A percentile compares a stretch with the other conserved stretches of the same genome.
These are phyloP conservation scores for Chaetogeoica ovagalla DNA, from an alignment of 2,888 invertebrate species.

Conservation along the genomic window DNA sequence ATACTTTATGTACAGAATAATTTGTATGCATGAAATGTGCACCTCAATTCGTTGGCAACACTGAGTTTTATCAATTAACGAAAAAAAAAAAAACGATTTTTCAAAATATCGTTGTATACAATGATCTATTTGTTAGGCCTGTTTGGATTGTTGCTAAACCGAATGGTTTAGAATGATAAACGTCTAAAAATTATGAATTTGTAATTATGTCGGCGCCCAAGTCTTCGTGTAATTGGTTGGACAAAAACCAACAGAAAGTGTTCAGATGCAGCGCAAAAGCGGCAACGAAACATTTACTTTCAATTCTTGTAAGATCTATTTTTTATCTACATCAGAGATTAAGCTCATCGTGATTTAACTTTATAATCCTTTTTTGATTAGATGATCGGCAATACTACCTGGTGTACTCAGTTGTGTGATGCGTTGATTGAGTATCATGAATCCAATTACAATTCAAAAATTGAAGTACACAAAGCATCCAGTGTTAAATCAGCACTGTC, in stretches of 20 bases:
- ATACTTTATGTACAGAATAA: too few relatives aligned
- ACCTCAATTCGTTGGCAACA: too few relatives aligned
- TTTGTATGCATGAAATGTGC: too few relatives aligned
- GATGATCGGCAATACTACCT: slow-evolving; percentile 37
- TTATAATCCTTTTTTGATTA: not conserved
- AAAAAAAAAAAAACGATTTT: too few relatives aligned
- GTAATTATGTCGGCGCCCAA: not conserved
- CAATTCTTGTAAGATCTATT: slow-evolving; percentile 21
- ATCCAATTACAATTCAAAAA: slow-evolving; percentile 25
- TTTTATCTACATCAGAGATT: not conserved
- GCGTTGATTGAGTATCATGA: slow-evolving; percentile 39
- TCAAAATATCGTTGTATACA: too few relatives aligned
- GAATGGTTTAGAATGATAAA: not conserved
- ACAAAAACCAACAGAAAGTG: slow-evolving; percentile 28
- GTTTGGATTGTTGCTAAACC: too few relatives aligned
- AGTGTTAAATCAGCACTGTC: slow-evolving; percentile 34
- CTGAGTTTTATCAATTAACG: too few relatives aligned
- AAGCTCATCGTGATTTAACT: too few relatives aligned
- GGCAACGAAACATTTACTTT: slow-evolving; percentile 32
- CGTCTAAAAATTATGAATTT: not conserved
- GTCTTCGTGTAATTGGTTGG: slow-evolving; percentile 1
- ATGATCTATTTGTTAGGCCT: too few relatives aligned
- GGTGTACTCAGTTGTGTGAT: slow-evolving; percentile 16
- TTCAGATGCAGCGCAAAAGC: slow-evolving; percentile 38
- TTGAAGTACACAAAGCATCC: slow-evolving; percentile 17